A percentile compares a stretch with the other conserved stretches of the same genome.
phyloP scores from a whole-genome alignment of 1,140 invertebrate species.

The Sitophilus oryzae region DNA sequence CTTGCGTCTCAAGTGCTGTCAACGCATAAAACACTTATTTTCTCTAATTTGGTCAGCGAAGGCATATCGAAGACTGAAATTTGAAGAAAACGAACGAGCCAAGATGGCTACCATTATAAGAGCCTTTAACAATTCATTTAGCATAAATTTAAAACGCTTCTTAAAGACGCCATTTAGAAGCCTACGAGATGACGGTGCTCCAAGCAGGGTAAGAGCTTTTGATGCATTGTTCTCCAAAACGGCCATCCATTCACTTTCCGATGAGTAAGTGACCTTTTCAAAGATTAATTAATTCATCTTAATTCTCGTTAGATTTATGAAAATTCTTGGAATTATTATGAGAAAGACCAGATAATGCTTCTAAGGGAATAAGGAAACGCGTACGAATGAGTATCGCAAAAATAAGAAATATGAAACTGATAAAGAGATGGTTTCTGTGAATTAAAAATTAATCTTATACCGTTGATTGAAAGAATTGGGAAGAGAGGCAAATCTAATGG shows the following conservation, averaged over 20 bases:
- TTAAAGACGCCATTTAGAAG: slow-evolving; percentile 2
- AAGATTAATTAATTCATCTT: not conserved
- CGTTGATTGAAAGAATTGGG: not conserved
- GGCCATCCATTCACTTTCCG: not conserved
- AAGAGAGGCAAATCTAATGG: too few relatives aligned
- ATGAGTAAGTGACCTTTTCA: not conserved
- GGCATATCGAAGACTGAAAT: too few relatives aligned
- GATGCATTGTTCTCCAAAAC: not conserved
- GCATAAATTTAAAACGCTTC: not conserved
- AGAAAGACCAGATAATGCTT: too few relatives aligned
- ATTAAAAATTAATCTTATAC: not conserved
- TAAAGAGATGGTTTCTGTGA: not conserved
- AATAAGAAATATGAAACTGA: not conserved
- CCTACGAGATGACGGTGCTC: not conserved
- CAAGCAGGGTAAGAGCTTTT: not conserved
- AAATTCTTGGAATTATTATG: too few relatives aligned
- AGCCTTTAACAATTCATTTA: slow-evolving; percentile 5
- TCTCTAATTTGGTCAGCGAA: too few relatives aligned
- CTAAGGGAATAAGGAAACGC: too few relatives aligned
- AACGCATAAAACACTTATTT: too few relatives aligned
- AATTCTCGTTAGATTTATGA: not conserved
- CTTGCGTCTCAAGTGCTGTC: too few relatives aligned
- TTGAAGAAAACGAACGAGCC: too few relatives aligned
- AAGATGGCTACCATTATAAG: not conserved
- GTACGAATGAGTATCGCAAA: too few relatives aligned